Evolutionary conservation across 2,797 vertebrate species (phyloP), one percentile per base, ranked within the genome.

Genomic region (Melopsittacus undulatus): DNA sequence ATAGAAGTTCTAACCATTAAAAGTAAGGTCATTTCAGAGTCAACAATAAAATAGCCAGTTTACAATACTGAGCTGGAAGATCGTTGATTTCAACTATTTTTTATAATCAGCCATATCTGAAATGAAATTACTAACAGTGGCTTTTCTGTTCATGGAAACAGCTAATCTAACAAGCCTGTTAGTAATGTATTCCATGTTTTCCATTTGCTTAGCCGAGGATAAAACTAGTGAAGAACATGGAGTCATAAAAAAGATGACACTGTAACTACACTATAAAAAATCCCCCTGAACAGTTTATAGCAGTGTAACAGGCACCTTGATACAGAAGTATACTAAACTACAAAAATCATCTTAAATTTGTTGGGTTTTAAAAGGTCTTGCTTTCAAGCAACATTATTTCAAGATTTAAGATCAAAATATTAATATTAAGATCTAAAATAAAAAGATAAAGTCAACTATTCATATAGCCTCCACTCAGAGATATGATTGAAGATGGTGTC

Each of bases 401-500:
- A 54, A 69, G 38, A 61, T 3, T 45, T 57, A 40, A 40, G 20
- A 45, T 38, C 5, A 82, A 88, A 79, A 57, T 42, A 38, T 4
- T 64, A 24, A 36, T 7, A 57, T 27, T 74, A 61, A 52, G 23
- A 79, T 17, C 5, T 34, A 45, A 90, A 72, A 64, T 36, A 19
- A 87, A 75, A 92, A 62, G 13, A 43, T 26, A 10, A 79, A 78
- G 8, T 8, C 5, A 79, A 20, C n/a, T 79, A 17, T 2, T 49
- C 7, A 43, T 34, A 36, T 2, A 20, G 32, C 8, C 24, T 75
- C 40, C 27, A n/a, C 15, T 62, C 1, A 0, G 21, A 86, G 29
- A 78, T 10, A 64, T 0, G 1, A 89, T 0, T 54, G 10, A 52
- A 73, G 13, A 34, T 10, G 4, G 2, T 49, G 36, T 73, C 61